Conservation (phyloP, 2,113 vertebrate genomes). For the Ondatra zibethicus region DNA sequence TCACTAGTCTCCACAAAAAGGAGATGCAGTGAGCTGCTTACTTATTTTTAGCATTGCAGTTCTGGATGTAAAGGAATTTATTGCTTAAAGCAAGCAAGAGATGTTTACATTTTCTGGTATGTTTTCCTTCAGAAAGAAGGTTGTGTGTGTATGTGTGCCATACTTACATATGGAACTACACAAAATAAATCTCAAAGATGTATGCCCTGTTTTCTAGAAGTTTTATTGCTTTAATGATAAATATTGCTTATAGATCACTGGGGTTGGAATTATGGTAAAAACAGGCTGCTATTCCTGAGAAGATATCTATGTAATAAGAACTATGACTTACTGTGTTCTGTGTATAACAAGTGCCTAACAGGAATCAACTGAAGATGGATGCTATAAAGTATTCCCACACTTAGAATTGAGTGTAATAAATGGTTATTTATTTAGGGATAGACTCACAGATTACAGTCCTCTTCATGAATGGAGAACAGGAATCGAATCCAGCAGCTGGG, state of each 20-base stretch:
- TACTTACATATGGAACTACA: not conserved
- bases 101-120: not conserved
- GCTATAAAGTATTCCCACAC: too few relatives aligned
- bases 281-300: not conserved
- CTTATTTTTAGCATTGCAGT: not conserved
- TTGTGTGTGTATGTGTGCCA: not conserved
- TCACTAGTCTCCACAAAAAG: not conserved
- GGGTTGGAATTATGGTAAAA: not conserved
- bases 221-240: not conserved
- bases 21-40: not conserved
- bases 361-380: not conserved
- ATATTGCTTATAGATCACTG: not conserved
- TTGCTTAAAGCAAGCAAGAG: not conserved
- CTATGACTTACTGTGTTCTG: not conserved
- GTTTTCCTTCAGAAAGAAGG: not conserved
- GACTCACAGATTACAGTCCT: too few relatives aligned
- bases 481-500: too few relatives aligned
- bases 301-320: not conserved
- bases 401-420: too few relatives aligned
- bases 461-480: too few relatives aligned
- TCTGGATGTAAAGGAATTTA: conserved; percentile 6
- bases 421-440: too few relatives aligned
- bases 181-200: not conserved
- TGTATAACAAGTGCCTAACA: not conserved
- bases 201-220: not conserved